A percentile compares a stretch with the other conserved stretches of the same genome.
Conservation (phyloP, 2,888 invertebrate genomes). For the Schizotus pectinicornis region DNA sequence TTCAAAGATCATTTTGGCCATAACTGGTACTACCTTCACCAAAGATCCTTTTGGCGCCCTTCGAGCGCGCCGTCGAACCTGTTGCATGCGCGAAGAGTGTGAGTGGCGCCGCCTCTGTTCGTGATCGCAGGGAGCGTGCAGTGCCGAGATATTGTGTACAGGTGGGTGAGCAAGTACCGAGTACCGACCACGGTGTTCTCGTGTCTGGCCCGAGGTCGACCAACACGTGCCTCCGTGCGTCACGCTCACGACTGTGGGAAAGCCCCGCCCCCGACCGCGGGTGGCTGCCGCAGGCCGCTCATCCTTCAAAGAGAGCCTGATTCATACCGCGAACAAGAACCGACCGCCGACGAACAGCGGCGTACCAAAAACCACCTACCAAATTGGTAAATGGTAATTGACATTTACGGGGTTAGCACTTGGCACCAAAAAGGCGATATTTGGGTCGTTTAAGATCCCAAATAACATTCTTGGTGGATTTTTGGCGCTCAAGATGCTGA, state of each 20-base stretch:
- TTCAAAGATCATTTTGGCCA: no score
- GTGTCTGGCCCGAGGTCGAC: constrained; percentile 56
- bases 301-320: constrained; percentile 31
- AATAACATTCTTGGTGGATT: no score
- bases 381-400: no score
- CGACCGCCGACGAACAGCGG: constrained; percentile 19
- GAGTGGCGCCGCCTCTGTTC: constrained; percentile 12
- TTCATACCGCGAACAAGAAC: constrained; percentile 28
- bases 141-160: constrained; percentile 10
- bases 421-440: no score
- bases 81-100: no score
- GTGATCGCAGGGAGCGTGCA: constrained; percentile 18
- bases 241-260: constrained; percentile 57
- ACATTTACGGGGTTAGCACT: no score
- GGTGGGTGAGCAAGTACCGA: constrained; percentile 25
- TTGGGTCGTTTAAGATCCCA: no score
- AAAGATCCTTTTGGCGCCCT: background rate
- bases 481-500: no score
- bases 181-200: constrained; percentile 31
- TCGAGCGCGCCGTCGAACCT: background rate
- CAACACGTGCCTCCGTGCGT: constrained; percentile 58
- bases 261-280: constrained; percentile 54
- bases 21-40: no score
- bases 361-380: background rate
- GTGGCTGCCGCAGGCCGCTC: constrained; percentile 44